Evolutionary conservation across 2,797 vertebrate genomes (phyloP), one percentile per base, ranked within the genome.

Genomic region (Micromesistius poutassou): DNA sequence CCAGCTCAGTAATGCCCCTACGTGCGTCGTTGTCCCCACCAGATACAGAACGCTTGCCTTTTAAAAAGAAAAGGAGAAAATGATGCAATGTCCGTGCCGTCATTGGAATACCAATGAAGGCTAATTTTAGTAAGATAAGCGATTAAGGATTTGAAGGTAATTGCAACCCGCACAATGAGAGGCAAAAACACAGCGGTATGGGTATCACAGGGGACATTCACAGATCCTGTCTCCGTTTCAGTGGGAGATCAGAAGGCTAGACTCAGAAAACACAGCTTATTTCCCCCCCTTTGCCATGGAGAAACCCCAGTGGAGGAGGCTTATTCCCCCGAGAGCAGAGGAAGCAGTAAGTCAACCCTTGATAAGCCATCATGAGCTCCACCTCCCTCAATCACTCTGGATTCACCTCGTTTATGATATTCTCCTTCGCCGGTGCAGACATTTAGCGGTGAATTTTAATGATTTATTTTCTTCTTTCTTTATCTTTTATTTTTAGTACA

Each of bases 321-420:
- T 71, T 10, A 35, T 77, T 78, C 79, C 79, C 36, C 74, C 77
- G 77, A 78, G 79, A 71, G 77, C 84, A 77, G 77, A 62, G 46
- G 74, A 80, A 2, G 68, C 70, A 38, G 77, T 78, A 22, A 66
- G 70, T 78, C 70, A 73, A 7, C 70, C 79, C 77, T 83, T 87
- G 83, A 86, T 88, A 88, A 87, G 86, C 83, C 77, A 86, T 86
- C 87, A 83, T 71, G 77, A 80, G 75, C 66, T 38, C 73, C 50
- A 76, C 81, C 74, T 74, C 74, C 81, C 76, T 87, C 75, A 84
- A 83, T 83, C 77, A 82, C 78, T 84, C 33, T 40, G 79, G 74
- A 71, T 71, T 62, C 77, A 79, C 87, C 87, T 80, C 70, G 79
- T 80, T 75, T 80, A 16, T 28, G 28, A 76, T 74, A 75, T 76